A percentile compares a stretch with the other conserved stretches of the same genome.
phyloP scores from a whole-genome alignment of 2,888 invertebrate species.

The Aspidiotus rigidus region DNA sequence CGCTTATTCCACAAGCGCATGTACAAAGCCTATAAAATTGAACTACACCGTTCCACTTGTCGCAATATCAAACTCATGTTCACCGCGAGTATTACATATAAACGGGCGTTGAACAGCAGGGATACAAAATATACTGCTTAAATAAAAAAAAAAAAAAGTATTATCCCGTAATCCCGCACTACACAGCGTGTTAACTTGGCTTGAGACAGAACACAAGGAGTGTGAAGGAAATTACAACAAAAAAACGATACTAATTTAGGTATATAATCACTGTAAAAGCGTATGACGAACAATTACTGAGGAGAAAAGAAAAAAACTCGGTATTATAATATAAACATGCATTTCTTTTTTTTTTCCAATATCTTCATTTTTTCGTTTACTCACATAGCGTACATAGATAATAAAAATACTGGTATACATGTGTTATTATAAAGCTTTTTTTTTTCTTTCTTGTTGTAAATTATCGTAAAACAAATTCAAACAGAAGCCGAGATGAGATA shows the following conservation, averaged over 20 bases:
- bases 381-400: conserved; percentile 34
- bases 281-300: conserved; percentile 27
- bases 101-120: too few relatives aligned
- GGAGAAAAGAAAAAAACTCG: conserved; percentile 29
- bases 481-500: conserved; percentile 34
- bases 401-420: conserved; percentile 31
- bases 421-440: conserved; percentile 31
- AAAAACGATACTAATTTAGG: conserved; percentile 10
- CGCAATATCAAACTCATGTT: too few relatives aligned
- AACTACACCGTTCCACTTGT: too few relatives aligned
- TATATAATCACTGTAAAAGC: conserved; percentile 27
- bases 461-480: conserved; percentile 31
- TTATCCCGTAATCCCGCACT: not conserved
- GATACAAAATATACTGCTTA: too few relatives aligned
- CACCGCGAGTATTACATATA: too few relatives aligned
- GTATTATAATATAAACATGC: conserved; percentile 30
- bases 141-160: too few relatives aligned
- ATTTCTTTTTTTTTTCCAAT: conserved; percentile 27
- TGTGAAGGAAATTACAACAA: conserved; percentile 10
- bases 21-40: too few relatives aligned
- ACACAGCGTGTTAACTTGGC: conserved; percentile 7
- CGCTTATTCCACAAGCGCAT: too few relatives aligned
- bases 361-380: conserved; percentile 22
- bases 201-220: conserved; percentile 11
- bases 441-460: not conserved